Evolutionary conservation across 2,888 invertebrate species (phyloP), one percentile per base, ranked within the genome.

Genomic region (Eupithecia insigniata): DNA sequence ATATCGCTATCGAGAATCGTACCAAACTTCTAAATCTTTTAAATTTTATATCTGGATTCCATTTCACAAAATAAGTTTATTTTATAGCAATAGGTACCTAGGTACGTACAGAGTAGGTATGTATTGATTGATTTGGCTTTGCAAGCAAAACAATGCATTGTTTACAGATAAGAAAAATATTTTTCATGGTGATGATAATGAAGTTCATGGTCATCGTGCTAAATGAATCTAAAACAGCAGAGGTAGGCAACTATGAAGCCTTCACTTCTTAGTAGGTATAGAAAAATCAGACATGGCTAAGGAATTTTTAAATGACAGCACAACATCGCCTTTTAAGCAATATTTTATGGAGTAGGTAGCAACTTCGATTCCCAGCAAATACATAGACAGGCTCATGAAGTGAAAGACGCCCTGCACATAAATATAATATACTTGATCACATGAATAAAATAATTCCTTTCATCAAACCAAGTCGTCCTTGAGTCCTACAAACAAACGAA

Each of bases 401-500:
- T 55, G 26, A 26, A 51, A 26, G 26, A 26, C 12, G 51, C 7
- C 2, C 51, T 14, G 26, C 12, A 26, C 26, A 55, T 55, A 18
- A 22, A 60, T 60, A 60, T 7, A 30, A 60, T 55, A 12, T 51
- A 51, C 3, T 12, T 26, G 22, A 58, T 16, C 5, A 10, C 7
- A 58, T 28, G 16, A 60, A 60, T 30, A 18, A 18, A 60, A 60
- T 30, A 30, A 60, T 30, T 60, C 60, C 4, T 7, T 60, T 30
- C 6, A 46, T 66, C 46, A 43, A 65, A 43, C 62, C 55, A 51
- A 67, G 22, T 12, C 43, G 74, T 60, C 74, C 71, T 71, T 71
- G 74, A 71, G 58, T 60, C 60, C 66, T 69, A 71, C 36, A 60
- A 70, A 60, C 30, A 36, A 67, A 55, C 69, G 34, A 71, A 62